phyloP scores from a whole-genome alignment of 2,888 invertebrate species.

The Candidula unifasciata region DNA sequence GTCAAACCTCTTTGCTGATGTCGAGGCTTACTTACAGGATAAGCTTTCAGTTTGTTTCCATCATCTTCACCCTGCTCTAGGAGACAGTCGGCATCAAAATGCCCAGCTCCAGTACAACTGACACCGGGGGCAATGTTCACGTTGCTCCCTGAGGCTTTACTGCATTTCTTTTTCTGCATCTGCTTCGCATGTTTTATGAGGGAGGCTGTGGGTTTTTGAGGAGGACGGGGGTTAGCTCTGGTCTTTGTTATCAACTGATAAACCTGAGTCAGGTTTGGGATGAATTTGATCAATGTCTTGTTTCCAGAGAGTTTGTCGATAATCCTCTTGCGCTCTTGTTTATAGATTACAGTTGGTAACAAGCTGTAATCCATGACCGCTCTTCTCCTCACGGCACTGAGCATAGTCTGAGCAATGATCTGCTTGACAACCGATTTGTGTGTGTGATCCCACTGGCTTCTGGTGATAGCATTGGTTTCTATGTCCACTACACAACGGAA shows the following conservation, averaged over 20 bases:
- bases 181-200: conserved; percentile 29
- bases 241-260: conserved; percentile 48
- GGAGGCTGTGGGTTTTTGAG: conserved; percentile 21
- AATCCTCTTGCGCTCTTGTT: conserved; percentile 44
- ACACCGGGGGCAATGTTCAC: conserved; percentile 5
- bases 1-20: conserved; percentile 10
- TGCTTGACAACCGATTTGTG: conserved; percentile 39
- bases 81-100: conserved; percentile 37
- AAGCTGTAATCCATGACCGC: conserved; percentile 32
- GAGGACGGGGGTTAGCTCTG: conserved; percentile 35
- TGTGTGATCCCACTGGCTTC: conserved; percentile 45
- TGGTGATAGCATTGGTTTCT: conserved; percentile 24
- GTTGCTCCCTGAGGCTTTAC: background rate
- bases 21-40: background rate
- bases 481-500: conserved; percentile 48
- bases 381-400: conserved; percentile 43
- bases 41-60: conserved; percentile 17
- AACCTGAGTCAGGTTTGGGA: conserved; percentile 41
- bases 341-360: conserved; percentile 39
- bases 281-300: conserved; percentile 37
- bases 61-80: conserved; percentile 27
- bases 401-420: conserved; percentile 39
- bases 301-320: conserved; percentile 29
- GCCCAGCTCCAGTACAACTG: conserved; percentile 10
- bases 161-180: conserved; percentile 3